These are phyloP conservation scores for Rhyacichthys aspro DNA, from an alignment of 2,797 vertebrate species.

Conservation along the genomic window DNA sequence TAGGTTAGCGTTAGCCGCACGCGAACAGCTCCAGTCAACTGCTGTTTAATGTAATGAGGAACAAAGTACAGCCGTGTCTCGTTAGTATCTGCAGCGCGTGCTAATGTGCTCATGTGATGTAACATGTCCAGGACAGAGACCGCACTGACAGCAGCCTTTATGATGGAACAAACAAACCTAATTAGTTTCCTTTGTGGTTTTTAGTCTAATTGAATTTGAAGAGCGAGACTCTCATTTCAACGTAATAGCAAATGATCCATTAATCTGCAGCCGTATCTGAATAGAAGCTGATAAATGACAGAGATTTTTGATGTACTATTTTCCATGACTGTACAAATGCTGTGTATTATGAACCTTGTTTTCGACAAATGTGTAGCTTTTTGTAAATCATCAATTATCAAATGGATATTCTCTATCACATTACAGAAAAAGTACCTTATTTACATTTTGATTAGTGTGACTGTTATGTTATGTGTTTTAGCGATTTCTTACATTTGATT, in stretches of 20 bases:
- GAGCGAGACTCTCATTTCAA: background rate
- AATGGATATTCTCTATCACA: no score
- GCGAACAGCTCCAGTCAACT: conserved; percentile 28
- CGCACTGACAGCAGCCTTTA: background rate
- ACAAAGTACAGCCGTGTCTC: conserved; percentile 37
- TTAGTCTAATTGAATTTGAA: background rate
- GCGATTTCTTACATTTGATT: no score
- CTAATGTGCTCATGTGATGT: background rate
- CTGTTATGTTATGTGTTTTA: no score
- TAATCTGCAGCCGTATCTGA: no score
- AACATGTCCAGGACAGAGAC: background rate
- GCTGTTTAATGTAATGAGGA: conserved; percentile 53
- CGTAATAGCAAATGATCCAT: background rate
- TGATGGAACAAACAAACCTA: conserved; percentile 1
- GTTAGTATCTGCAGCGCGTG: no score
- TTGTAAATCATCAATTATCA: no score
- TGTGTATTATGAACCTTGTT: no score
- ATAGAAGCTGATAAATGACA: background rate
- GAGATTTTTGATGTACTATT: no score
- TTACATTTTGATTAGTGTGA: no score
- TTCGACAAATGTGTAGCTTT: no score
- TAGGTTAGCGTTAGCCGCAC: conserved; percentile 31
- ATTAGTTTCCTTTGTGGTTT: background rate
- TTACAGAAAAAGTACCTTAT: no score
- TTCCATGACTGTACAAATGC: no score